A percentile compares a stretch with the other conserved stretches of the same genome.
Conservation (phyloP, 1,140 invertebrate genomes). For the Macrobrachium nipponense region DNA sequence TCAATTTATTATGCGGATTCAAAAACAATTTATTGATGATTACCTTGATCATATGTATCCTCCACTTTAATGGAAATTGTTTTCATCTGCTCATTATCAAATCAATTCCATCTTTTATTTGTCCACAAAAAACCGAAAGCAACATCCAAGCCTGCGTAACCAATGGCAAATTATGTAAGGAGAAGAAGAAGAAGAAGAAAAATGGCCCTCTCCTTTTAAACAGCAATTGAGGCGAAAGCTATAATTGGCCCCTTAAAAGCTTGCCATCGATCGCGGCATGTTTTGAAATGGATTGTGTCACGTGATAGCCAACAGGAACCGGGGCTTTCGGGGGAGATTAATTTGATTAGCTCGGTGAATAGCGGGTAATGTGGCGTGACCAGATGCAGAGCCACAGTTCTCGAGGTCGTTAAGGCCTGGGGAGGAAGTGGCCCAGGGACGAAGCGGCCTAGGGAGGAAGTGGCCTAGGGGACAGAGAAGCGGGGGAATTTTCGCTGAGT, state of each 20-base stretch:
- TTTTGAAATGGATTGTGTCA: conserved; percentile 1
- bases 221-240: not conserved
- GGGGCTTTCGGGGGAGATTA: conserved; percentile 16
- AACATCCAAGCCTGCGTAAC: too few species aligned
- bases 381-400: conserved; percentile 8
- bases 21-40: too few species aligned
- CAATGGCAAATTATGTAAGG: too few species aligned
- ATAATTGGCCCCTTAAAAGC: conserved; percentile 11
- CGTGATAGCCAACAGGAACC: not conserved
- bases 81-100: not conserved
- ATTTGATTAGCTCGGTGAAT: conserved; percentile 34
- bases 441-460: not conserved
- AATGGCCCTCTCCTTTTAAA: not conserved
- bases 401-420: conserved; percentile 11
- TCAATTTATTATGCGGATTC: too few species aligned
- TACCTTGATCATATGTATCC: too few species aligned
- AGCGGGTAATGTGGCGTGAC: conserved; percentile 30
- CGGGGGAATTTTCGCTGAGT: not conserved
- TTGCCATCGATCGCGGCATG: not conserved
- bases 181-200: too few species aligned
- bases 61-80: too few species aligned
- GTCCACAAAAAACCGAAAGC: too few species aligned
- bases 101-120: not conserved
- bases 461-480: not conserved
- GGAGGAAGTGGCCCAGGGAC: not conserved